Base-by-base conservation (phyloP, 2,797 vertebrate genomes). In the Galagoides demidoff region DNA sequence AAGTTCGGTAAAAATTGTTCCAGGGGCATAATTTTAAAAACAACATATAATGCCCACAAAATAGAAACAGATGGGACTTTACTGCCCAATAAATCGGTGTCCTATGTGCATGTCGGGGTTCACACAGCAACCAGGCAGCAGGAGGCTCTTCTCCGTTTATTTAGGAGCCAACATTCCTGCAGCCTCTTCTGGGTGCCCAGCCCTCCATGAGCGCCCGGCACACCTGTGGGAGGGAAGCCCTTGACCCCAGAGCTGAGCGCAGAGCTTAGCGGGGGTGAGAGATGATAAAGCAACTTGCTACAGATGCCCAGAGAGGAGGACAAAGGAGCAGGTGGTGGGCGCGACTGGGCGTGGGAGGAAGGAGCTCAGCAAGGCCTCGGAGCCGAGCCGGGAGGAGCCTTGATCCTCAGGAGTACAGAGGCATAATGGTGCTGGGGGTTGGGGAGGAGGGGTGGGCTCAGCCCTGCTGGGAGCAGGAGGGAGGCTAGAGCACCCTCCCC, bases 231-330 rank as follows among this genome's bases (percentile, higher is more conserved):
- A 20, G 17, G n/a, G 31, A 13, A 0, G 2, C 39, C 43, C 22
- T 14, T 19, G 57, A 10, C 39, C 57, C 6, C 0, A 7, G 74
- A 66, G 85, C 49, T 52, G 74, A 66, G 85, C 43, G n/a, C 29
- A 1, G 37, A 20, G 0, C 3, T 49, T 34, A 3, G 52, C 13
- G 0, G 20, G 17, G 7, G 68, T 55, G 2, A 55, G 27, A 2
- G 37, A 27, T 0, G 12, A 17, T 7, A 43, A 43, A 0, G 1
- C 3, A 10, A 20, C 0, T 0, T 3, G 19, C 55, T 12, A 2
- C 74, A 29, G 2, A 1, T 13, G 34, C 19, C 61, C 12, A n/a
- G 34, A 34, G 29, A 82, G 61, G 19, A 49, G 0, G 5, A 4
- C 12, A 29, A 27, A 3, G 10, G 29, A 57, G 25, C 8, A 34